These are phyloP conservation scores for Meloidogyne floridensis DNA, from an alignment of 1,140 invertebrate species.

Conservation along the genomic window DNA sequence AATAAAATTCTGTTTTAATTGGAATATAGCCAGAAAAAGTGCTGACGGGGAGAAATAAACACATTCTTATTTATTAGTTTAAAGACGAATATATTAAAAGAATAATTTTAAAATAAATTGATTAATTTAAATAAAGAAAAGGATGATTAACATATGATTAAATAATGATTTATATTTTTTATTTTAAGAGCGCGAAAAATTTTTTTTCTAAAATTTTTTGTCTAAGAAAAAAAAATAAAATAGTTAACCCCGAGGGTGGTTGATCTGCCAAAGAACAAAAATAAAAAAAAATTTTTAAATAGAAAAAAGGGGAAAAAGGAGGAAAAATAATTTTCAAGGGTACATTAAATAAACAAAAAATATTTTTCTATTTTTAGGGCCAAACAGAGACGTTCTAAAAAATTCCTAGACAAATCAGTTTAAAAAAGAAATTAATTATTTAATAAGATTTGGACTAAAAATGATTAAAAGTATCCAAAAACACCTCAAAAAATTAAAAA, in stretches of 20 bases:
- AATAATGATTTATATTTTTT: not conserved
- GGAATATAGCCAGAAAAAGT: not conserved
- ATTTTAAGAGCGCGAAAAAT: not conserved
- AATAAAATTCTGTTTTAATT: not conserved
- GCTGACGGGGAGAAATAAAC: not conserved
- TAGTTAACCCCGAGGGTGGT: not conserved
- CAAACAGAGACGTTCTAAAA: not conserved
- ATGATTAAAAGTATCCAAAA: not conserved
- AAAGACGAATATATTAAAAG: not conserved
- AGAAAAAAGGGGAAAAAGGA: no score
- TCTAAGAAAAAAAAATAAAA: not conserved
- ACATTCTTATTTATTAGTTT: no score
- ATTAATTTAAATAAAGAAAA: not conserved
- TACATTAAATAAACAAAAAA: not conserved
- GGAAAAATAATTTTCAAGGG: no score
- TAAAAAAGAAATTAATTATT: not conserved
- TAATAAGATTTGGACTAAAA: not conserved
- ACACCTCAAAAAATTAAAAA: not conserved
- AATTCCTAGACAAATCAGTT: not conserved
- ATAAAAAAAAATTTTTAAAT: no score
- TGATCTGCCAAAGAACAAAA: not conserved
- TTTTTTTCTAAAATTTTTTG: no score
- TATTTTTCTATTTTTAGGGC: not conserved
- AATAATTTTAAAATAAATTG: not conserved
- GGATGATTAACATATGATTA: slow-evolving; percentile 1